Percentiles rank a stretch among this genome's conserved stretches.
phyloP scores from a whole-genome alignment of 2,888 invertebrate species.

The Pseudoips prasinana region DNA sequence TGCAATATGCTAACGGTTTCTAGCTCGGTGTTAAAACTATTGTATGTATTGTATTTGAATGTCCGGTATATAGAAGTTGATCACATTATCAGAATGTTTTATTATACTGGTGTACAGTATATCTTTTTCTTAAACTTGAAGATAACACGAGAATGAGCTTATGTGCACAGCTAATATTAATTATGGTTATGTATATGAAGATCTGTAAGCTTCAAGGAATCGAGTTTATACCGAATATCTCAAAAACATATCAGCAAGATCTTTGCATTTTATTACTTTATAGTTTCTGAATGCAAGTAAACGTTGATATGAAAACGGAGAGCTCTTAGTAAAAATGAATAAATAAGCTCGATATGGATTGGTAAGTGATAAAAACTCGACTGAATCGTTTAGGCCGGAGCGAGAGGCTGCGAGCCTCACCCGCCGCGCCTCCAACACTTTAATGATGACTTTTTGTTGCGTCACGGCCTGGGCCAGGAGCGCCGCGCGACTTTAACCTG shows the following conservation, averaged over 20 bases:
- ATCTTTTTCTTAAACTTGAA: too few relatives aligned
- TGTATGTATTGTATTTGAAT: too few relatives aligned
- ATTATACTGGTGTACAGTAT: too few relatives aligned
- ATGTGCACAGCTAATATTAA: too few relatives aligned
- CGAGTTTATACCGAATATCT: constrained; percentile 4
- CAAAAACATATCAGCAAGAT: constrained; percentile 9
- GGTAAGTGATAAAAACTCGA: constrained; percentile 73
- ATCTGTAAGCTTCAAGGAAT: too few relatives aligned
- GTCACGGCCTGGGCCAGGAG: constrained; percentile 42
- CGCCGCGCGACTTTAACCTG: constrained; percentile 33
- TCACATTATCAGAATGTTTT: too few relatives aligned
- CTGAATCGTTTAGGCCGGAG: constrained; percentile 67
- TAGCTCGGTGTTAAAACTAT: too few relatives aligned
- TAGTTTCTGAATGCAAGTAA: constrained; percentile 7
- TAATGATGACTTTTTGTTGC: constrained; percentile 78
- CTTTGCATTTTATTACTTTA: constrained; percentile 27
- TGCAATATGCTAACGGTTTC: too few relatives aligned
- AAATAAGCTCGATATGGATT: constrained; percentile 70
- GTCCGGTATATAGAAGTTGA: too few relatives aligned
- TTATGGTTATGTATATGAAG: too few relatives aligned
- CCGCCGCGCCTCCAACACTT: constrained; percentile 73
- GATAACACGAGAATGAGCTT: too few relatives aligned
- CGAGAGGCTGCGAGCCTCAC: constrained; percentile 62
- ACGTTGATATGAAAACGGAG: constrained; percentile 10
- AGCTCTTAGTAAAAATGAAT: constrained; percentile 63